These are phyloP conservation scores for Cephus sareptanus DNA, from an alignment of 2,888 invertebrate genomes.

Conservation along the genomic window DNA sequence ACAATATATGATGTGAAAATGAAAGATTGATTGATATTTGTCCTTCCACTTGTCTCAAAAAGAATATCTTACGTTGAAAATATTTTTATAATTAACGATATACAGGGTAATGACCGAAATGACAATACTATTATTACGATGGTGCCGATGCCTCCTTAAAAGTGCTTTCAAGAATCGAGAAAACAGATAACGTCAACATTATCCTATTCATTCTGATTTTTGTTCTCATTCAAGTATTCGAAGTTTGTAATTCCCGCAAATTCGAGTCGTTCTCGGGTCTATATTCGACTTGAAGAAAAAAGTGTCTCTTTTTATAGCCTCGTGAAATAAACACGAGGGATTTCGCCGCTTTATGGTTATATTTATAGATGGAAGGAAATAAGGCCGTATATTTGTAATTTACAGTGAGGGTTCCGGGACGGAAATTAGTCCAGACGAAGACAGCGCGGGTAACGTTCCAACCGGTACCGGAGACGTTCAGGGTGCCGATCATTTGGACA, in stretches of 20 bases:
- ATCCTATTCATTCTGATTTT: too few species aligned
- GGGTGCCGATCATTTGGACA: constrained; percentile 33
- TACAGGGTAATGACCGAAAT: too few species aligned
- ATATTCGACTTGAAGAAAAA: background rate
- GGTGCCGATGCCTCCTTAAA: too few species aligned
- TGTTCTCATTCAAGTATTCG: too few species aligned
- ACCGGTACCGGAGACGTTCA: constrained; percentile 14
- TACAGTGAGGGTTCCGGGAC: constrained; percentile 59
- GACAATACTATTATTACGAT: too few species aligned
- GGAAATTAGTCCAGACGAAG: constrained; percentile 57
- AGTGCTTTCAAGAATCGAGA: too few species aligned
- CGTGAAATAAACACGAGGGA: background rate
- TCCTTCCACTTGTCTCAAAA: too few species aligned
- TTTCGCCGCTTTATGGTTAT: background rate
- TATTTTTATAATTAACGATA: too few species aligned
- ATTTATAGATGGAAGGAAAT: background rate
- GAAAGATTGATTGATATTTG: too few species aligned
- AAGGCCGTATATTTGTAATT: background rate
- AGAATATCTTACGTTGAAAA: too few species aligned
- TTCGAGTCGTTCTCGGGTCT: background rate
- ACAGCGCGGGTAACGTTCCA: constrained; percentile 34
- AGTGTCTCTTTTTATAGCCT: background rate
- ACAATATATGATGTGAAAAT: too few species aligned
- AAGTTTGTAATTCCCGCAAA: background rate
- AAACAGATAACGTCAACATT: too few species aligned